These are phyloP conservation scores for Enhydra lutris DNA, from an alignment of 2,113 vertebrate species.

Conservation along the genomic window DNA sequence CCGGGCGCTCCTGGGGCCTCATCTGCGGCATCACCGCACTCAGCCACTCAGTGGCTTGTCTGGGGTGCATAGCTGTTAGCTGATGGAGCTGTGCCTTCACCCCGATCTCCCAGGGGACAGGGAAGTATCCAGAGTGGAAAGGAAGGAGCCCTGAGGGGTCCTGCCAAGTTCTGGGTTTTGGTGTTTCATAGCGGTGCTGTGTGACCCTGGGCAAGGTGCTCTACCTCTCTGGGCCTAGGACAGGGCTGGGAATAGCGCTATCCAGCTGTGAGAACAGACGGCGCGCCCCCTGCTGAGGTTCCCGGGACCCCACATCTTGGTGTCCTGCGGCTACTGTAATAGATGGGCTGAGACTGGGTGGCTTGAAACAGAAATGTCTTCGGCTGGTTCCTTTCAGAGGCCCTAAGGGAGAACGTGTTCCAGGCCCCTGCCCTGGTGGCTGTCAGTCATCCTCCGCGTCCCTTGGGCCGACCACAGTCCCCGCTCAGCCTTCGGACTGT, in stretches of 20 bases:
- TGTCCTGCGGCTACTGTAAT: neutral
- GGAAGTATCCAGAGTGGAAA: neutral
- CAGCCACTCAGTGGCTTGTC: neutral
- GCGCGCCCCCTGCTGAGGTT: fast-evolving
- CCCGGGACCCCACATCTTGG: fast-evolving
- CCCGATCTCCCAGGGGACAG: fast-evolving
- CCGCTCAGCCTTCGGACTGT: neutral
- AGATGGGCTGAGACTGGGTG: no score
- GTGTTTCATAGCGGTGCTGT: neutral
- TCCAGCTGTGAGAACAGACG: neutral
- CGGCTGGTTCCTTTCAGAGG: neutral
- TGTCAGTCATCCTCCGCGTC: fast-evolving
- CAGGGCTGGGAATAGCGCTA: neutral
- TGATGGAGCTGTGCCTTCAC: neutral
- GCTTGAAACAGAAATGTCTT: neutral
- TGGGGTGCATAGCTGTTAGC: fast-evolving
- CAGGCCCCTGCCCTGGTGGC: fast-evolving
- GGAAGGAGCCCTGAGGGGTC: fast-evolving
- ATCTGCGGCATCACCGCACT: neutral
- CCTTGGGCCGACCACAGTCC: fast-evolving
- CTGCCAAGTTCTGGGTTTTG: neutral
- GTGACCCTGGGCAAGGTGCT: neutral
- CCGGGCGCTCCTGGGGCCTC: neutral
- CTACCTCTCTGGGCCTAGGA: neutral
- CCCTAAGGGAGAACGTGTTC: neutral